Evolutionary conservation across 2,797 vertebrate genomes (phyloP), one percentile per base, ranked within the genome.

Genomic region (Notoglanidium macrostoma): DNA sequence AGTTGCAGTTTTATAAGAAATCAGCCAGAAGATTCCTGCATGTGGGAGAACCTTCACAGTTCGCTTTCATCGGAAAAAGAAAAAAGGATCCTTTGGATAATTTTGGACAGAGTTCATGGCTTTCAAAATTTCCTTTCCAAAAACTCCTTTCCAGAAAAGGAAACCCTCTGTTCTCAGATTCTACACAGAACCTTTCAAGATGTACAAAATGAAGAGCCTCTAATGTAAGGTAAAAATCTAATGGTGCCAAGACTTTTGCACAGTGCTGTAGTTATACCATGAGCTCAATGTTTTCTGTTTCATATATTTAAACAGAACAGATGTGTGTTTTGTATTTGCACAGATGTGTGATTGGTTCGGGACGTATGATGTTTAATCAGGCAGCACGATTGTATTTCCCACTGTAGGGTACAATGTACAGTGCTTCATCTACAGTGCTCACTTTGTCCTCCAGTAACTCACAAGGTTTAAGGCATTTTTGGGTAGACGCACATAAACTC

Each of bases 401-500:
- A 32, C 35, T 77, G 7, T 32, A 10, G 77, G 77, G 82, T 83
- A 85, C 88, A 87, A 81, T 80, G 61, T 85, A 57, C 77, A 89
- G 83, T n/a, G 81, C 84, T 86, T 84, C 81, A 85, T 95, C 95
- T 96, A 95, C 95, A 95, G 95, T 95, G 95, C 93, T 95, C 92
- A 86, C 88, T 90, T 94, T 94, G 94, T 95, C 95, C 93, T 96
- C 95, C 95, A 95, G 95, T 94, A 92, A 91, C 91, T 90, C 19
- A 61, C 86, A 87, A 91, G 91, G 87, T 93, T 92, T 95, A 96
- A 95, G 95, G 94, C 95, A 94, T 91, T 93, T 87, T 91, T 65
- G 90, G 80, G 76, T 79, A 29, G 26, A 63, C 23, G 79, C 83
- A 87, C 87, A 86, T 77, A 26, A 82, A 82, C 40, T 85, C 73